Conservation (phyloP, 2,113 vertebrate species). For the Rhinogobius similis region DNA sequence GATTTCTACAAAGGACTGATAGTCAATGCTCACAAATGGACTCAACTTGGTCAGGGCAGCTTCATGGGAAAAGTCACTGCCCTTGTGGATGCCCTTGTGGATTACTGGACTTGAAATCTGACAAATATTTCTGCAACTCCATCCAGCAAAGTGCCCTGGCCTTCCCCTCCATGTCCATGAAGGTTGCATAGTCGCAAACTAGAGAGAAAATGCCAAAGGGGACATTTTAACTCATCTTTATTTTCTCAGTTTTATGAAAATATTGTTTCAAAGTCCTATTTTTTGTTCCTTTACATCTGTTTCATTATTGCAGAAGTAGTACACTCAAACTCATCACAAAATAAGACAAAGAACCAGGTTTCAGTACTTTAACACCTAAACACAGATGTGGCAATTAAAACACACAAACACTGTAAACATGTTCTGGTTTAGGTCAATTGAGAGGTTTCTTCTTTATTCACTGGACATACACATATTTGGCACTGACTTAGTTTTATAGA, state of each 20-base stretch:
- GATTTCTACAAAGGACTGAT: constrained; percentile 41
- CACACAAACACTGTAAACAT: constrained; percentile 17
- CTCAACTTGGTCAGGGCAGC: constrained; percentile 23
- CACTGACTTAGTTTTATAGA: constrained; percentile 19
- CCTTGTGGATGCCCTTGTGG: constrained; percentile 52
- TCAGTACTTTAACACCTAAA: constrained; percentile 41
- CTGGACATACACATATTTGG: constrained; percentile 13
- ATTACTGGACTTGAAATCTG: constrained; percentile 49
- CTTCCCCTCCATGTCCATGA: constrained; percentile 42
- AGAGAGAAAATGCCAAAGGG: constrained; percentile 60
- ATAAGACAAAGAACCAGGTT: constrained; percentile 24
- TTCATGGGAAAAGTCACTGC: constrained; percentile 29
- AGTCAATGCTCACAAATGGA: constrained; percentile 32
- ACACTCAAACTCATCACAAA: constrained; percentile 4
- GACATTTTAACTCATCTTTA: constrained; percentile 38
- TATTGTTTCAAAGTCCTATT: constrained; percentile 35
- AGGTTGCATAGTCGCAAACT: constrained; percentile 26
- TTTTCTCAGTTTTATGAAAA: constrained; percentile 28
- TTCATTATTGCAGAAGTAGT: constrained; percentile 10
- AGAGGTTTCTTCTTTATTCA: constrained; percentile 36
- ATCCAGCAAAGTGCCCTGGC: constrained; percentile 44
- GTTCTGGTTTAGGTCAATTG: constrained; percentile 21
- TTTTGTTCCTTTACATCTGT: constrained; percentile 8
- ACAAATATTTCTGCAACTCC: constrained; percentile 24
- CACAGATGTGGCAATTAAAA: constrained; percentile 20